Percentiles rank a stretch among this genome's conserved stretches.
These are phyloP conservation scores for Caenorhabditis afra DNA, from an alignment of 2,888 invertebrate genomes.

Conservation along the genomic window DNA sequence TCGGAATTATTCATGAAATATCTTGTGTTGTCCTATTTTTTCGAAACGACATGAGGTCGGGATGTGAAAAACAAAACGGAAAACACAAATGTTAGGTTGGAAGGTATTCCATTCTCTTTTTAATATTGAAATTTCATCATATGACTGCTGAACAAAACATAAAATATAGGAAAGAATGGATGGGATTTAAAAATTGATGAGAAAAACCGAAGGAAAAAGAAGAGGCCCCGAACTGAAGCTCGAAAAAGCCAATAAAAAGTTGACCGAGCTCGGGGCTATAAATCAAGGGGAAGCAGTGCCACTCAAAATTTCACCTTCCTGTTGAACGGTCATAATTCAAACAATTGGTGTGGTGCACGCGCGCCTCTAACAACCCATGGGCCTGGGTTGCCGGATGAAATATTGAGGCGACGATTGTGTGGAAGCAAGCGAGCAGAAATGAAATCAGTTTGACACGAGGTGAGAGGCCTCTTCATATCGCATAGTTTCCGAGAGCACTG, in stretches of 20 bases:
- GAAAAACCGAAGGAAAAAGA: too few relatives aligned
- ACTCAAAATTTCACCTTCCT: slow-evolving; percentile 42
- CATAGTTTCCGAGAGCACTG: slow-evolving; percentile 3
- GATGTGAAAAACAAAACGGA: too few relatives aligned
- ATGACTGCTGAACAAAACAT: not conserved
- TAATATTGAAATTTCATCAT: not conserved
- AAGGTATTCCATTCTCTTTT: too few relatives aligned
- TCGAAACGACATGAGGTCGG: too few relatives aligned
- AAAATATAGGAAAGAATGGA: not conserved
- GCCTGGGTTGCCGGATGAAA: slow-evolving; percentile 32
- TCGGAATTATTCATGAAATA: too few relatives aligned
- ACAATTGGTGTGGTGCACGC: slow-evolving; percentile 35
- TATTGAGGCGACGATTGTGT: slow-evolving; percentile 48
- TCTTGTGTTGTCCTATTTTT: too few relatives aligned
- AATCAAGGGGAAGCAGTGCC: slow-evolving; percentile 6
- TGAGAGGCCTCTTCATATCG: slow-evolving; percentile 24
- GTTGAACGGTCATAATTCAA: slow-evolving; percentile 57
- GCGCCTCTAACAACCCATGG: slow-evolving; percentile 31
- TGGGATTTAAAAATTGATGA: not conserved
- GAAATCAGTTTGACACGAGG: slow-evolving; percentile 44
- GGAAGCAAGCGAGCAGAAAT: slow-evolving; percentile 26
- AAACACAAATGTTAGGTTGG: too few relatives aligned
- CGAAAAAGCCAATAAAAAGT: slow-evolving; percentile 1
- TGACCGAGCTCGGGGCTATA: slow-evolving; percentile 8
- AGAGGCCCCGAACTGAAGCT: not conserved